Base-by-base conservation (phyloP, 2,797 vertebrate genomes). In the Lophius americanus region DNA sequence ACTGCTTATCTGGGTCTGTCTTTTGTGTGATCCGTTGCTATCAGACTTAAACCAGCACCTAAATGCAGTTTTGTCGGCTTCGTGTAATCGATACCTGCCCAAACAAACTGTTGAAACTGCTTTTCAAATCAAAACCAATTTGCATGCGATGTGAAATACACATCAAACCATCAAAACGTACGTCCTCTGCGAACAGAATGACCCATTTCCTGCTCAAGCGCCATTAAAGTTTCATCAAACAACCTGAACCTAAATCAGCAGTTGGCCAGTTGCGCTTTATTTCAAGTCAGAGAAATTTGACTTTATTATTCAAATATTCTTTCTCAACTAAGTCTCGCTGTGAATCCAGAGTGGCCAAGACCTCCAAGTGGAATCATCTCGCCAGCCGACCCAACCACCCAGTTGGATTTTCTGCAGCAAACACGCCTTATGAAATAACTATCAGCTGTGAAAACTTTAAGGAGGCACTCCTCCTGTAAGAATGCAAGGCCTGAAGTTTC, bases 401-500 rank as follows among this genome's bases (percentile, higher is more conserved):
- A 42, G 74, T 75, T 72, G 9, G 57, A 70, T n/a, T 72, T 62
- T 70, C 60, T 58, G 67, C 60, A 58, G 68, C 70, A 70, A 47
- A 51, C 68, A 75, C 65, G 57, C 73, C 48, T 73, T 41, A 70
- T 79, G 60, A 85, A 87, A 90, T 78, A 59, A 84, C 78, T 71
- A 79, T 90, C 84, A 87, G 79, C 83, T 87, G 85, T 80, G 69
- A 81, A 84, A 87, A 81, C 78, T 69, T 81, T 11, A 69, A 68
- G 68, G n/a, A 79, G 84, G 23, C 88, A 70, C 84, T 87, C 86
- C 85, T 85, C 23, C 44, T 64, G 69, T 72, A 83, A 83, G 83
- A 89, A 90, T 82, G 83, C 60, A 35, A 76, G 64, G 68, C 56
- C 60, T 38, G 12, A 11, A 23, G 44, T 33, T 33, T 60, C 69